Evolutionary conservation across 2,797 vertebrate species (phyloP).

Genomic region (Lepus townsendii): DNA sequence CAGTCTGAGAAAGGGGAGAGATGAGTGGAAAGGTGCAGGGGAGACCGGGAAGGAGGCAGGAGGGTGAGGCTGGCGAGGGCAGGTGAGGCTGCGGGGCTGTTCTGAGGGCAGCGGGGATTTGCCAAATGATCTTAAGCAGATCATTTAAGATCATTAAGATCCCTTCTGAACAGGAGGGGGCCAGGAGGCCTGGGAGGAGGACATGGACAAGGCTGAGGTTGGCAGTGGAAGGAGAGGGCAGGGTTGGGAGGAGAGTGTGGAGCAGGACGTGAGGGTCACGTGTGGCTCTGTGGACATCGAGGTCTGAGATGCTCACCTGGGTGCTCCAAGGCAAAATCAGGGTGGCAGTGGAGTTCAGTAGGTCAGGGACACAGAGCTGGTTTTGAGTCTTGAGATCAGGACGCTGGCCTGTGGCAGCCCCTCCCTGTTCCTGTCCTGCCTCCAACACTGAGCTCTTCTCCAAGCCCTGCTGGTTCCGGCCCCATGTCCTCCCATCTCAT

Average conservation of each 20-base stretch:
- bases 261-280: rapidly evolving
- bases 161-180: background rate
- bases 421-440: background rate
- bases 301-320: background rate
- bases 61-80: background rate
- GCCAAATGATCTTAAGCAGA: background rate
- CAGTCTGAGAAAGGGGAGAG: background rate
- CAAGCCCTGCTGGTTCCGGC: background rate
- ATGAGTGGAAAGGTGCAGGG: background rate
- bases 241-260: too few relatives aligned
- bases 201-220: too few relatives aligned
- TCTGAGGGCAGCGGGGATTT: background rate
- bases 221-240: background rate
- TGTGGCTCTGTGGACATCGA: background rate
- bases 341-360: background rate
- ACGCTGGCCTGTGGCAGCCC: too few relatives aligned
- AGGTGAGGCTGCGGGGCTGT: background rate
- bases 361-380: background rate
- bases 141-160: too few relatives aligned
- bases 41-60: background rate
- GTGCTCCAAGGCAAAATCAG: background rate
- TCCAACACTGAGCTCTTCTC: background rate
- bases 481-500: rapidly evolving
- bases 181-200: background rate
- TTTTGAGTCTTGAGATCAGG: background rate